These are phyloP conservation scores for Eilema caniola DNA, from an alignment of 2,888 invertebrate species.

Conservation along the genomic window DNA sequence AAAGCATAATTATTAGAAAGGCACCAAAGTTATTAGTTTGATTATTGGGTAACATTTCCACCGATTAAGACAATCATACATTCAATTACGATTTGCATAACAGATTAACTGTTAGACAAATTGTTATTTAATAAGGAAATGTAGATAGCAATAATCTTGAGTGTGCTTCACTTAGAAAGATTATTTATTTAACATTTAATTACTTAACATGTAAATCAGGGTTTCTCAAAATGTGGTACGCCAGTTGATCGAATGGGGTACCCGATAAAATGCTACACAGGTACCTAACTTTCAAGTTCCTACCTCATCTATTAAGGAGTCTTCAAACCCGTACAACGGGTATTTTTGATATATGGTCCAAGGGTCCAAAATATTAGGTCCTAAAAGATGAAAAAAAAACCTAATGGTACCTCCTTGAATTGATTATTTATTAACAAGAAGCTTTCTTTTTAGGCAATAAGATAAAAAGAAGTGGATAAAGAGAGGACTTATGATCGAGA, in stretches of 20 bases:
- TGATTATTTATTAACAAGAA: too few relatives aligned
- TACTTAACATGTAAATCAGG: background rate
- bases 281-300: too few relatives aligned
- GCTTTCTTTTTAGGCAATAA: too few relatives aligned
- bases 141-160: background rate
- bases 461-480: too few relatives aligned
- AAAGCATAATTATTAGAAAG: conserved; percentile 1
- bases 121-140: conserved; percentile 9
- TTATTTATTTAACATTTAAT: background rate
- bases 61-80: background rate
- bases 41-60: background rate
- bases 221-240: background rate
- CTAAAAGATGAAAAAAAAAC: too few relatives aligned
- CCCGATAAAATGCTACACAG: too few relatives aligned
- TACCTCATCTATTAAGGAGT: too few relatives aligned
- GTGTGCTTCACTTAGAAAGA: background rate
- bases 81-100: background rate
- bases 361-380: too few relatives aligned
- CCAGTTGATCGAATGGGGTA: background rate
- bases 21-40: background rate
- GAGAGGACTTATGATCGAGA: too few relatives aligned
- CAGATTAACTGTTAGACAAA: conserved; percentile 1
- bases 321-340: too few relatives aligned
- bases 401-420: too few relatives aligned
- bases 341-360: too few relatives aligned